Percentiles rank a stretch among this genome's conserved stretches.
phyloP scores from a whole-genome alignment of 2,797 vertebrate genomes.

The Trichosurus vulpecula region DNA sequence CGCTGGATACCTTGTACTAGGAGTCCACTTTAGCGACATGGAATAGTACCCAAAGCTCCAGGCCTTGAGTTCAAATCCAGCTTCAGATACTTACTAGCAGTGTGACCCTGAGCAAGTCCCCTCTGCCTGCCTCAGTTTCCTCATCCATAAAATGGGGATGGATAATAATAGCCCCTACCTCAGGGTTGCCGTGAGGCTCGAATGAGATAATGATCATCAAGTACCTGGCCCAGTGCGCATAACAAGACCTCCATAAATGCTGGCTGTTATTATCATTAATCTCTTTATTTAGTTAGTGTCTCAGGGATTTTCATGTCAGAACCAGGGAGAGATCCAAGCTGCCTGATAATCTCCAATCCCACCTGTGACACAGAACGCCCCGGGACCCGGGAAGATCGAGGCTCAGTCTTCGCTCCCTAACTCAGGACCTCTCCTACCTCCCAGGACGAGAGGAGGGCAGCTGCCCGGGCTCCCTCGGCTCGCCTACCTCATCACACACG shows the following conservation, averaged over 20 bases:
- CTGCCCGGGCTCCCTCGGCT: background rate
- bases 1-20: background rate
- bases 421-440: background rate
- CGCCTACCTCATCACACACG: constrained; percentile 95
- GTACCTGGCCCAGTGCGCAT: no score
- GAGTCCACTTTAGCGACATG: background rate
- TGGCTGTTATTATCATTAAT: background rate
- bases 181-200: background rate
- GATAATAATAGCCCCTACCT: background rate
- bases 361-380: background rate
- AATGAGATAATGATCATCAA: background rate
- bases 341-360: constrained; percentile 8
- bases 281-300: background rate
- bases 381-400: background rate
- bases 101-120: background rate
- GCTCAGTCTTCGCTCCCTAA: background rate
- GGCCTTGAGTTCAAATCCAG: background rate
- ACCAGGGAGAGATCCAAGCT: constrained; percentile 2
- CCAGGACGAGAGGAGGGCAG: background rate
- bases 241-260: background rate
- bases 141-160: background rate
- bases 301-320: background rate
- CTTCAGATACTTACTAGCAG: background rate
- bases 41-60: background rate
- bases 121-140: background rate